Evolutionary conservation across 2,113 vertebrate species (phyloP).

Genomic region (Chinchilla lanigera): DNA sequence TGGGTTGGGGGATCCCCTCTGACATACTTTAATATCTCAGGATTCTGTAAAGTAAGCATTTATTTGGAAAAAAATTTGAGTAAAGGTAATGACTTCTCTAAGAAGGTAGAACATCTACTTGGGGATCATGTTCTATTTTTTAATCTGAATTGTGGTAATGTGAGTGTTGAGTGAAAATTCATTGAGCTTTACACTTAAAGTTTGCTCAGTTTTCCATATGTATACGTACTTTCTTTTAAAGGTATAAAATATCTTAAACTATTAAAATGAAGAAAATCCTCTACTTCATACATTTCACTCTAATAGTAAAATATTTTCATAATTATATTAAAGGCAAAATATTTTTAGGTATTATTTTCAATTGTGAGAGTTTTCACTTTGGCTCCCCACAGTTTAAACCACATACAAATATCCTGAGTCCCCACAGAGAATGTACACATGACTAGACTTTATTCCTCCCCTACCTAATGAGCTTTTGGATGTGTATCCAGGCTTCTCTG

Average conservation of each 20-base stretch:
- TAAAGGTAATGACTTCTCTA: background rate
- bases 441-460: conserved; percentile 42
- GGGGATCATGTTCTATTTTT: background rate
- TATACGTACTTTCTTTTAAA: background rate
- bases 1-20: background rate
- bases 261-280: conserved; percentile 24
- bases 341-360: conserved; percentile 73
- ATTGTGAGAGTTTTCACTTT: conserved; percentile 45
- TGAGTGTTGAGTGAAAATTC: background rate
- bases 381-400: conserved; percentile 72
- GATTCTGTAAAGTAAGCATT: background rate
- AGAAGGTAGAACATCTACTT: background rate
- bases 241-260: background rate
- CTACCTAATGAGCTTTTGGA: conserved; percentile 82
- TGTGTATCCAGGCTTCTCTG: conserved; percentile 76
- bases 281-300: background rate
- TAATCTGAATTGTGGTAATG: background rate
- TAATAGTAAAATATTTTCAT: conserved; percentile 60
- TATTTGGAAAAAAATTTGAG: background rate
- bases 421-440: conserved; percentile 70
- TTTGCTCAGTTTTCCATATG: background rate
- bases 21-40: background rate
- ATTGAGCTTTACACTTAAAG: background rate
- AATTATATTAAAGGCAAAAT: conserved; percentile 46
- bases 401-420: conserved; percentile 74